Evolutionary conservation across 2,888 invertebrate genomes (phyloP), one percentile per base, ranked within the genome.

Genomic region (Caenorhabditis macrosperma): DNA sequence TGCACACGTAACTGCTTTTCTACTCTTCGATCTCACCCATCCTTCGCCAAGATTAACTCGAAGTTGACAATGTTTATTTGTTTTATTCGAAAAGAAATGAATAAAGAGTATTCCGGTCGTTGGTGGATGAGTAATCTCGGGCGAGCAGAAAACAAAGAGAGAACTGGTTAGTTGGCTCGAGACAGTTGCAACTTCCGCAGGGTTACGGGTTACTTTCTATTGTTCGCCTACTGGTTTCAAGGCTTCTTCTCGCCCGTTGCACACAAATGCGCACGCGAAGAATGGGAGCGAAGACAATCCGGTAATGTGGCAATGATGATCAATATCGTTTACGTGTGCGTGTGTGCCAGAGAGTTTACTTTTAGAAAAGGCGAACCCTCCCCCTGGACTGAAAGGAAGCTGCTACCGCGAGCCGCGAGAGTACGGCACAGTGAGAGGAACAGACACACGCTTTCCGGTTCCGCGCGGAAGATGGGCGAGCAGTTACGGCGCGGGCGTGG

Each of bases 301-400:
- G 74, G 74, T 74, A 74, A 74, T 74, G 74, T 74, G 74, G 64
- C 57, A 64, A 61, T 72, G 63, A 72, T 74, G 74, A 74, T 74
- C 64, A 64, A 63, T 63, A 74, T 74, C 74, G 57, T 59, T 74
- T 64, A 59, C 64, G 64, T 61, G 38, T 20, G 59, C 17, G 26
- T 41, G 44, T 17, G 52, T 41, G 54, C 38, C 57, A 48, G 57
- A 48, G 59, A 74, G 61, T 64, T 72, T 72, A 72, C 72, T 72
- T 72, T 72, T 72, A 72, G 63, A 72, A 72, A 55, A 63, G 55
- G 63, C 71, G 63, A 72, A 63, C 72, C 57, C 57, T 60, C 59
- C 28, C 55, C 30, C 60, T 63, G 46, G 26, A 63, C 71, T 55
- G 61, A 64, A 71, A 71, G 61, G 54, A 72, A 17, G 72, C 57